phyloP scores from a whole-genome alignment of 2,888 invertebrate species.

The Eledona agricola region DNA sequence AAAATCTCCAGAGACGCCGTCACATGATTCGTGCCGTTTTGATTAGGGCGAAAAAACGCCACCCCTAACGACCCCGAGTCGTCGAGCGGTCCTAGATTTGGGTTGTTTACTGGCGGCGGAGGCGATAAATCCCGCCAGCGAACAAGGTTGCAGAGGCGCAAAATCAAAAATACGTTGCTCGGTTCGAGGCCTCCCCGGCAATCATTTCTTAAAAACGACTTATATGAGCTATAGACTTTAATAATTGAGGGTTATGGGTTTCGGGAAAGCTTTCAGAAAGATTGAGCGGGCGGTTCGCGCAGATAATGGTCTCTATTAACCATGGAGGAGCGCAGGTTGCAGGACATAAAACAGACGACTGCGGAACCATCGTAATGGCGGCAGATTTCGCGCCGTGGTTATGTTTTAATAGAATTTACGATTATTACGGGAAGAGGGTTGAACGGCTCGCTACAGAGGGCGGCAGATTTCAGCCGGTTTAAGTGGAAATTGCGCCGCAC shows the following conservation, averaged over 20 bases:
- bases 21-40: conserved; percentile 32
- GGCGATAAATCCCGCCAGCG: conserved; percentile 40
- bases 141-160: conserved; percentile 46
- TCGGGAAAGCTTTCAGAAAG: conserved; percentile 62
- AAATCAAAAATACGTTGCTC: conserved; percentile 60
- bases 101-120: conserved; percentile 12
- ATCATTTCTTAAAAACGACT: conserved; percentile 62
- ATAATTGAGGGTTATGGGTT: conserved; percentile 64
- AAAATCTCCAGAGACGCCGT: conserved; percentile 32
- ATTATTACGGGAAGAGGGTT: conserved; percentile 61
- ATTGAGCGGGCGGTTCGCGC: conserved; percentile 57
- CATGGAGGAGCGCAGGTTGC: conserved; percentile 35
- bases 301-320: conserved; percentile 56
- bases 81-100: conserved; percentile 9
- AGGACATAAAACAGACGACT: conserved; percentile 62
- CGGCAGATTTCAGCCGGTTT: conserved; percentile 59
- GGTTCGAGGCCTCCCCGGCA: conserved; percentile 53
- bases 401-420: conserved; percentile 66
- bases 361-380: conserved; percentile 62
- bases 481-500: conserved; percentile 59
- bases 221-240: conserved; percentile 63
- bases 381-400: conserved; percentile 65
- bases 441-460: conserved; percentile 43
- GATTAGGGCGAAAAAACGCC: too few relatives aligned
- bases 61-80: too few relatives aligned